A percentile compares a stretch with the other conserved stretches of the same genome.
Evolutionary conservation across 2,888 invertebrate species (phyloP).

Genomic region (Tricholauxania praeusta): DNA sequence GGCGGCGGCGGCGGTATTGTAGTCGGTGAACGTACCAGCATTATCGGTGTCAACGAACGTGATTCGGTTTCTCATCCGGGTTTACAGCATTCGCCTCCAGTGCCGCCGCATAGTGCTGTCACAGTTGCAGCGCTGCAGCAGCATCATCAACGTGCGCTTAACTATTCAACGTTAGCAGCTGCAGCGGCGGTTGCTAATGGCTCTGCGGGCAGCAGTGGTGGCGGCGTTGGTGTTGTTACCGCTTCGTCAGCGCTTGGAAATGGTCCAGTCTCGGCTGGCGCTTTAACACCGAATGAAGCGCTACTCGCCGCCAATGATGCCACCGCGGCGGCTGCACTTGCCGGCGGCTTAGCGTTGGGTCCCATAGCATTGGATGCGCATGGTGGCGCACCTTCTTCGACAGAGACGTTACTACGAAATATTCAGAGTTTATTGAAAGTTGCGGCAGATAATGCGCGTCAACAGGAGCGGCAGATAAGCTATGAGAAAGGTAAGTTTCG

Average conservation of each 20-base stretch:
- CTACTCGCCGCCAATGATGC: conserved; percentile 61
- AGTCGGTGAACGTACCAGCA: conserved; percentile 53
- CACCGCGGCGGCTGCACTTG: conserved; percentile 61
- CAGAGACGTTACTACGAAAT: conserved; percentile 93
- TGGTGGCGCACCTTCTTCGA: conserved; percentile 72
- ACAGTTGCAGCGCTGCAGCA: conserved; percentile 65
- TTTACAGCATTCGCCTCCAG: conserved; percentile 66
- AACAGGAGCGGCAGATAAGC: conserved; percentile 95
- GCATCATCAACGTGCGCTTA: conserved; percentile 76
- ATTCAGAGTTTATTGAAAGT: conserved; percentile 96
- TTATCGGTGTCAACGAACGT: conserved; percentile 73
- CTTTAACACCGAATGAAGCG: conserved; percentile 63
- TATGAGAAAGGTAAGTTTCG: conserved; percentile 92
- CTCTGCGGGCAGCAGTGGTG: conserved; percentile 53
- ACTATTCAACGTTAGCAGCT: conserved; percentile 82
- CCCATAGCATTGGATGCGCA: conserved; percentile 66
- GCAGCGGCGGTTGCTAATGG: conserved; percentile 72
- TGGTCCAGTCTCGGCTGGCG: conserved; percentile 56
- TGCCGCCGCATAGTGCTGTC: conserved; percentile 47
- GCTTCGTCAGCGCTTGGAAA: conserved; percentile 60
- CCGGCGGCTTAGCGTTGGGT: conserved; percentile 61
- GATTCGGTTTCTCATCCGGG: conserved; percentile 74
- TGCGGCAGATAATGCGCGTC: conserved; percentile 96
- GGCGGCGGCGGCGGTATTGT: conserved; percentile 45
- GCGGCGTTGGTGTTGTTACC: conserved; percentile 47